A percentile compares a stretch with the other conserved stretches of the same genome.
These are phyloP conservation scores for Vanessa tameamea DNA, from an alignment of 1,140 invertebrate genomes.

Conservation along the genomic window DNA sequence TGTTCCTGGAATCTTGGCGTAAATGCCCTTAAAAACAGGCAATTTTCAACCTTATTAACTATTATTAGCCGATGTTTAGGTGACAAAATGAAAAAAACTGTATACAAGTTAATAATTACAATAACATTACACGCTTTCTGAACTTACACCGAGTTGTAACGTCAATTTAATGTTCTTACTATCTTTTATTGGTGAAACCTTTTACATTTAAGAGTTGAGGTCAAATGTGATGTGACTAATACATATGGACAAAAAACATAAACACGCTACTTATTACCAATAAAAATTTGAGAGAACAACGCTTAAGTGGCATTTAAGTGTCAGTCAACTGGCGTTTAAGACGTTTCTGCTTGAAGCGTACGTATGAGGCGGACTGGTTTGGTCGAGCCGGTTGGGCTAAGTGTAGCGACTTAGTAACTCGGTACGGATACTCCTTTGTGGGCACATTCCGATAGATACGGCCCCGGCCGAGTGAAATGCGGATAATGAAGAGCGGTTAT, in stretches of 20 bases:
- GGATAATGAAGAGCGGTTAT: slow-evolving; percentile 76
- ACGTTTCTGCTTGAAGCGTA: slow-evolving; percentile 46
- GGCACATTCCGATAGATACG: slow-evolving; percentile 75
- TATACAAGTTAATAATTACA: background rate
- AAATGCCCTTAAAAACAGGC: slow-evolving; percentile 43
- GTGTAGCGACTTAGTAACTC: slow-evolving; percentile 65
- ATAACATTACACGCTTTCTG: background rate
- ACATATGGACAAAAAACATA: slow-evolving; percentile 41
- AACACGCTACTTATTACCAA: slow-evolving; percentile 73
- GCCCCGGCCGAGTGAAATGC: slow-evolving; percentile 62
- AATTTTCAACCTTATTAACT: slow-evolving; percentile 50
- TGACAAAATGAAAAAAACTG: background rate
- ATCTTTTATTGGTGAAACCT: slow-evolving; percentile 37
- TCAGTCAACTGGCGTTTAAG: slow-evolving; percentile 74
- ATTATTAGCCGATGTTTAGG: slow-evolving; percentile 5
- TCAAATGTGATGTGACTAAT: slow-evolving; percentile 37
- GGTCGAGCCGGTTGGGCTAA: slow-evolving; percentile 69
- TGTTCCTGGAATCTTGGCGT: slow-evolving; percentile 38
- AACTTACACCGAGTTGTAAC: slow-evolving; percentile 22
- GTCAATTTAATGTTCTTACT: slow-evolving; percentile 10
- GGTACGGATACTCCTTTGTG: slow-evolving; percentile 70
- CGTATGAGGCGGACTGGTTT: slow-evolving; percentile 67
- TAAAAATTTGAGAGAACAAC: slow-evolving; percentile 75
- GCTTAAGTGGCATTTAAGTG: slow-evolving; percentile 75
- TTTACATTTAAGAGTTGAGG: slow-evolving; percentile 39